Evolutionary conservation across 1,140 invertebrate genomes (phyloP), one percentile per base, ranked within the genome.

Genomic region (Eumaeus atala): DNA sequence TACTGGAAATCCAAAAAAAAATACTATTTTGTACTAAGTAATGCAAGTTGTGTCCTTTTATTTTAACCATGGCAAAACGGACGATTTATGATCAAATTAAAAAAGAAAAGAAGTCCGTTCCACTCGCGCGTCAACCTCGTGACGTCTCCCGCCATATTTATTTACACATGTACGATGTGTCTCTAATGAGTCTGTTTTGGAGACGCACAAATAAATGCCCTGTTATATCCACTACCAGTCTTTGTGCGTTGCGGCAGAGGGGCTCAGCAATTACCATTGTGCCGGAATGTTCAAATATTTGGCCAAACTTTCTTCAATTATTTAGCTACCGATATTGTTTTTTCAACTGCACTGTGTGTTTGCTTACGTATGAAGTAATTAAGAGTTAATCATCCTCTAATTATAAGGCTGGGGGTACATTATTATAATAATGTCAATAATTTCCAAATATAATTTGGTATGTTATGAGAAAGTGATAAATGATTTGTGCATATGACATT

Each of bases 281-380:
- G 66, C 52, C 62, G 65, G 70, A 66, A 74, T 66, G 66, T 61
- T 74, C 74, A 86, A 86, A 86, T 83, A 86, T 83, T 86, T 86
- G 62, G 48, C 61, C 70, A 76, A 86, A 86, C 78, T 86, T 86
- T 84, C 77, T 54, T 72, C 75, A 72, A 73, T 82, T 86, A 84
- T 80, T 83, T 70, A 78, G 83, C 80, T 86, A 81, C 83, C 77
- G 75, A 79, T 82, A 79, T 70, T 70, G 74, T 71, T 78, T 79
- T 80, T 81, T 74, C 66, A 74, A 76, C 72, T 73, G 38, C 40
- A 42, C 17, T 11, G 9, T 9, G 11, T 38, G 37, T 21, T 61
- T 53, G 51, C 34, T 52, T 44, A 44, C 7, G 35, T 51, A 44
- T 44, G 40, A 44, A 57, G 47, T 54, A 60, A 52, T 51, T 53